phyloP scores from a whole-genome alignment of 2,888 invertebrate genomes.

The Hyles lineata region DNA sequence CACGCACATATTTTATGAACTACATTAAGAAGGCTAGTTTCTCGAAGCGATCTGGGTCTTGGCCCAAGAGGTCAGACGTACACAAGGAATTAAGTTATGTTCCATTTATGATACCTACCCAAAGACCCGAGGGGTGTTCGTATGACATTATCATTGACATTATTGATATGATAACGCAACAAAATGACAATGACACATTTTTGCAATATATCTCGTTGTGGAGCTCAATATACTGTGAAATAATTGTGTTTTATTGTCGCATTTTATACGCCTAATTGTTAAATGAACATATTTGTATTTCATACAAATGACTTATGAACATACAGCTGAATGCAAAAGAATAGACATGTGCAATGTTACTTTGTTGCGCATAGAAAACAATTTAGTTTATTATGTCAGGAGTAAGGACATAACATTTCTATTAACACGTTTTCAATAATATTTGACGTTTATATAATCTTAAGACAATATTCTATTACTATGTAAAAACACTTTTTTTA shows the following conservation, averaged over 20 bases:
- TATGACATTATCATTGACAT: conserved; percentile 52
- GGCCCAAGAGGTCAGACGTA: conserved; percentile 19
- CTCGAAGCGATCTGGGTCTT: conserved; percentile 16
- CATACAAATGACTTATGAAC: too few relatives aligned
- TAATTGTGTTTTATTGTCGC: not conserved
- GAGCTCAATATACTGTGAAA: conserved; percentile 1
- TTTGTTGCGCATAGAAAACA: not conserved
- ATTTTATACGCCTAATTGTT: not conserved
- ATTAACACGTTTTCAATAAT: not conserved
- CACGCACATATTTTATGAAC: not conserved
- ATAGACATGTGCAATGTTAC: not conserved
- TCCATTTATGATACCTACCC: conserved; percentile 28
- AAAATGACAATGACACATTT: conserved; percentile 60
- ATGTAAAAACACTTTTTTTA: not conserved
- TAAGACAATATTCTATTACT: not conserved
- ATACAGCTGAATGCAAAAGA: too few relatives aligned
- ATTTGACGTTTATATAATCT: not conserved
- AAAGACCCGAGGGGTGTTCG: conserved; percentile 32
- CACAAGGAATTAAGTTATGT: conserved; percentile 10
- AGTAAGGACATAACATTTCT: not conserved
- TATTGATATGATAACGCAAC: conserved; percentile 55
- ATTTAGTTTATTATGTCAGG: not conserved
- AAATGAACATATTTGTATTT: not conserved
- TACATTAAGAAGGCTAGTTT: conserved; percentile 11
- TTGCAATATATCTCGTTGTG: conserved; percentile 38